A percentile compares a stretch with the other conserved stretches of the same genome.
phyloP scores from a whole-genome alignment of 2,113 vertebrate genomes.

The Stegastes partitus region DNA sequence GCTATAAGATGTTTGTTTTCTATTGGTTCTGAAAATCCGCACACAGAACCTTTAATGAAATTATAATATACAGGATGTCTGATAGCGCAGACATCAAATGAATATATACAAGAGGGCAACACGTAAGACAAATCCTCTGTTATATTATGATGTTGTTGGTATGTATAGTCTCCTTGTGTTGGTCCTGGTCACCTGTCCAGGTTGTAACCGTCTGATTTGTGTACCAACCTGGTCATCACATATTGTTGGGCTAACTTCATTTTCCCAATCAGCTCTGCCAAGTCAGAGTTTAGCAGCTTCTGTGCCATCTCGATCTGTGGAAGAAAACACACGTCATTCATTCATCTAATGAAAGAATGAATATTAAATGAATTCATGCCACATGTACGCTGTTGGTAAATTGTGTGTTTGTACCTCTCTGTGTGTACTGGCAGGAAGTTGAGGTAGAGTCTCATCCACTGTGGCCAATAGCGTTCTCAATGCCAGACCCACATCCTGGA shows the following conservation, averaged over 20 bases:
- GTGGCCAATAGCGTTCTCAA: conserved; percentile 95
- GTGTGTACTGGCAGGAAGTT: conserved; percentile 94
- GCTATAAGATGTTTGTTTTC: too few relatives aligned
- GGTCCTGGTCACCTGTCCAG: too few relatives aligned
- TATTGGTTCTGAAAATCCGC: too few relatives aligned
- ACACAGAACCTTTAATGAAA: too few relatives aligned
- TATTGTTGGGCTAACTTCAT: conserved; percentile 99
- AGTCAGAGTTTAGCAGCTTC: conserved; percentile 97
- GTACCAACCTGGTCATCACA: conserved; percentile 83
- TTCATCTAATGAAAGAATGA: background rate
- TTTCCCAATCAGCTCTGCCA: conserved; percentile 96
- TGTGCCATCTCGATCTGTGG: conserved; percentile 97
- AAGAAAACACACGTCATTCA: conserved; percentile 8
- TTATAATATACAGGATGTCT: too few relatives aligned
- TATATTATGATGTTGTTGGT: too few relatives aligned
- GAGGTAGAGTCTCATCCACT: conserved; percentile 95
- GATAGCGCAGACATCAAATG: too few relatives aligned
- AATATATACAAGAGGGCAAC: too few relatives aligned
- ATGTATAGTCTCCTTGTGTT: background rate
- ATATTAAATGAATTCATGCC: background rate
- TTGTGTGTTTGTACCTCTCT: conserved; percentile 90
- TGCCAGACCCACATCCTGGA: conserved; percentile 95
- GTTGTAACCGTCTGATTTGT: too few relatives aligned
- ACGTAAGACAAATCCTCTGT: background rate
- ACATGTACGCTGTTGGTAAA: background rate